A percentile compares a stretch with the other conserved stretches of the same genome.
These are phyloP conservation scores for Dynastes grantii DNA, from an alignment of 2,888 invertebrate genomes.

Conservation along the genomic window DNA sequence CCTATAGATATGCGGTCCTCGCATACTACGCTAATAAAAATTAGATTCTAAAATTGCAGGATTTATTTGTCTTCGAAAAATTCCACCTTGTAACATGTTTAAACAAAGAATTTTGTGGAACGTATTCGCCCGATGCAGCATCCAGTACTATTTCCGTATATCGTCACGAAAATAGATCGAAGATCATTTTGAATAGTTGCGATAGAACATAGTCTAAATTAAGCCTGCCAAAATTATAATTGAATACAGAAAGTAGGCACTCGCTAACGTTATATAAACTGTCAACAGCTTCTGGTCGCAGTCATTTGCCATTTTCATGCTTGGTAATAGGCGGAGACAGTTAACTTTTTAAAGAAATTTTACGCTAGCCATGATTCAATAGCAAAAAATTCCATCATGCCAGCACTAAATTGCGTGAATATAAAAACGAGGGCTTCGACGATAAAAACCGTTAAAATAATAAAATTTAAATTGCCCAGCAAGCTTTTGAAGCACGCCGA, in stretches of 20 bases:
- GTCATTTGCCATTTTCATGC: conserved; percentile 5
- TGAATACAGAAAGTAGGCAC: background rate
- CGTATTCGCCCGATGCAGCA: conserved; percentile 3
- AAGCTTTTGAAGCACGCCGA: background rate
- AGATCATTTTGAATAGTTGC: conserved; percentile 33
- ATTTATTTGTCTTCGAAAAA: conserved; percentile 7
- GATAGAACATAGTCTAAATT: conserved; percentile 34
- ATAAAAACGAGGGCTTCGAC: background rate
- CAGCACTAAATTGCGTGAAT: background rate
- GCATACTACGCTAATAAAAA: background rate
- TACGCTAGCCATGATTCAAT: conserved; percentile 1
- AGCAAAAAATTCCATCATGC: background rate
- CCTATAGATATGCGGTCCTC: too few relatives aligned
- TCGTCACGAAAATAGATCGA: conserved; percentile 14
- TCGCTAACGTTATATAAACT: conserved; percentile 12
- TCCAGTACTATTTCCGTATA: conserved; percentile 21
- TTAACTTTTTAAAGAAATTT: background rate
- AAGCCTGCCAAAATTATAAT: conserved; percentile 36
- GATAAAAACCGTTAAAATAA: background rate
- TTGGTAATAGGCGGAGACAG: background rate
- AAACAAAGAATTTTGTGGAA: conserved; percentile 11
- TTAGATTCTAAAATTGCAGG: background rate
- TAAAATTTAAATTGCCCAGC: conserved; percentile 18
- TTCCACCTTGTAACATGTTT: background rate
- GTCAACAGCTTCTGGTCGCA: conserved; percentile 4